A percentile compares a stretch with the other conserved stretches of the same genome.
phyloP scores from a whole-genome alignment of 2,888 invertebrate species.

The Caenorhabditis virilis region DNA sequence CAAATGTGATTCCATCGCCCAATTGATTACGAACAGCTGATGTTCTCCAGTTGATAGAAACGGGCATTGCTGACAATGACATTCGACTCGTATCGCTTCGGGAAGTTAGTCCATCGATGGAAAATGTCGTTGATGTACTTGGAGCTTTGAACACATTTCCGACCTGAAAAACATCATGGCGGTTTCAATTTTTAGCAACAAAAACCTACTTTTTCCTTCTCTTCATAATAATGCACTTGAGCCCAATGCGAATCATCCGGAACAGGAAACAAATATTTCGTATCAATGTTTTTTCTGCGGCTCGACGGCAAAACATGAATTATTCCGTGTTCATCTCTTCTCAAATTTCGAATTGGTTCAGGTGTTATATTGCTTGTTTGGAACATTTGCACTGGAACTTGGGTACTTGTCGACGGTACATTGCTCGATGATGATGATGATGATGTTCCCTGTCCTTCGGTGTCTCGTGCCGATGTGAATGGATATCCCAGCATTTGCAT shows the following conservation, averaged over 20 bases:
- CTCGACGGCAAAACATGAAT: no score
- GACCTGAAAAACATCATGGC: not conserved
- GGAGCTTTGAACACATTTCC: not conserved
- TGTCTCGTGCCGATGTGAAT: not conserved
- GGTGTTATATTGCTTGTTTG: no score
- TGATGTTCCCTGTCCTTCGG: not conserved
- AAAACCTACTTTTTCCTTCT: not conserved
- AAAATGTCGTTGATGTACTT: constrained; percentile 1
- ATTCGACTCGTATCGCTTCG: not conserved
- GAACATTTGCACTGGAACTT: no score
- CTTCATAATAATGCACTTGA: not conserved
- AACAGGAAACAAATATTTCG: no score
- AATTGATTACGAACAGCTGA: constrained; percentile 6
- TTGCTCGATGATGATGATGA: not conserved
- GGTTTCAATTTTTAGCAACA: not conserved
- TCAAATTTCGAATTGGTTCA: no score
- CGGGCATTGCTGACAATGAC: constrained; percentile 2
- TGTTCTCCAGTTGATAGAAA: not conserved
- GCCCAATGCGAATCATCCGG: not conserved
- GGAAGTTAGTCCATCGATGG: constrained; percentile 6
- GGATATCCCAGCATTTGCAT: no score
- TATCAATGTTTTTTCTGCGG: no score
- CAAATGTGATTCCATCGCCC: constrained; percentile 1
- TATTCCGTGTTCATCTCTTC: no score
- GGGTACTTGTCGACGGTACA: no score